These are phyloP conservation scores for Salminus brasiliensis DNA, from an alignment of 2,113 vertebrate species.

Conservation along the genomic window DNA sequence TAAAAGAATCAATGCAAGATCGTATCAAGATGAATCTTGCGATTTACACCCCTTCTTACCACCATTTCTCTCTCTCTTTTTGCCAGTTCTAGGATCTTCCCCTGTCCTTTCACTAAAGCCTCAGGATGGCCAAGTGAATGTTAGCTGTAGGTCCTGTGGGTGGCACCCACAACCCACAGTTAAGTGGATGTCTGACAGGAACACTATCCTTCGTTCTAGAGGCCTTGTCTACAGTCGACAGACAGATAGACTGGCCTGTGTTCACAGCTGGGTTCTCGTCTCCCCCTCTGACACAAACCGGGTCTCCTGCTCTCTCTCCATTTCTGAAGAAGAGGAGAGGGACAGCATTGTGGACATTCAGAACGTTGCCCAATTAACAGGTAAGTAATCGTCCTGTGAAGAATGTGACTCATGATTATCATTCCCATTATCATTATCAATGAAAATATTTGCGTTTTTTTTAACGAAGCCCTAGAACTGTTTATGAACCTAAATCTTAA, in stretches of 20 bases:
- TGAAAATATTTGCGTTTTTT: no score
- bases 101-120: conserved; percentile 49
- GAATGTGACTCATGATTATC: background rate
- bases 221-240: background rate
- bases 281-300: background rate
- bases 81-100: conserved; percentile 57
- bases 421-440: background rate
- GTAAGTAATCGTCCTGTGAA: conserved; percentile 14
- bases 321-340: conserved; percentile 32
- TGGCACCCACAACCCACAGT: conserved; percentile 68
- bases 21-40: no score
- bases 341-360: conserved; percentile 36
- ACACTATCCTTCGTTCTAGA: background rate
- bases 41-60: no score
- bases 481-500: no score
- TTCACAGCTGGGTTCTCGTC: conserved; percentile 62
- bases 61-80: background rate
- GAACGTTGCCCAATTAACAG: background rate
- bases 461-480: no score
- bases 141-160: conserved; percentile 69
- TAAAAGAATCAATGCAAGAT: no score
- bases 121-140: conserved; percentile 48
- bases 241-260: conserved; percentile 42
- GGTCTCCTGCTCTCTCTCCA: conserved; percentile 62
- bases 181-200: conserved; percentile 47